Evolutionary conservation across 2,113 vertebrate genomes (phyloP), one percentile per base, ranked within the genome.

Genomic region (Antennarius striatus): DNA sequence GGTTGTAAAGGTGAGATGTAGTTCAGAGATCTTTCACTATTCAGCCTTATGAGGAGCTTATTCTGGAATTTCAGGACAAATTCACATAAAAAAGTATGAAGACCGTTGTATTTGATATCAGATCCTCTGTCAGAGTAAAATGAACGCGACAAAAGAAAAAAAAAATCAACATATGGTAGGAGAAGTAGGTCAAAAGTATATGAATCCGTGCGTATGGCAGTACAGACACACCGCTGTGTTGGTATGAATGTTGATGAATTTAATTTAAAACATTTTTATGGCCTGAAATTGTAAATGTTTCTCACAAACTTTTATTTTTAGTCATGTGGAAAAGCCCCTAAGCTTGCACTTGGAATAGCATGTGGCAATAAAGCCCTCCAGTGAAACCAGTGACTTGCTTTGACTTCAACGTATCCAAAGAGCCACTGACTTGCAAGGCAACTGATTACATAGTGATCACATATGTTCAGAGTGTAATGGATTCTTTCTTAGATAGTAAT

Each of bases 1-100:
- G 69, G 86, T 91, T 55, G 89, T 94, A 17, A 91, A 93, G 92
- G 93, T 94, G 81, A 89, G 83, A 22, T 13, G 57, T 66, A 54
- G 58, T 28, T 29, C 7, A 10, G 46, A 22, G 15, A 12, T 52
- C 36, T 53, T 52, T 53, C 42, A 6, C 30, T 43, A 14, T 12
- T 28, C 49, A 1, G 14, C 22, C 53, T 47, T 36, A 36, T 32
- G 68, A 50, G 5, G 32, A 17, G 67, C 16, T 82, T 65, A 73
- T 78, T 60, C 9, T 0, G 29, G 52, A 36, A 55, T 68, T 63
- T 74, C 43, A 53, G 12, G 28, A 28, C n/a, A 11, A 6, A 43
- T 43, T 11, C 42, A 11, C 3, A 50, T 6, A 10, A 60, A 43
- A 29, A 59, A 48, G 54, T 48, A 65, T 68, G 16, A 63, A 55